Evolutionary conservation across 1,140 invertebrate genomes (phyloP).

Genomic region (Drosophila lacteicornis): DNA sequence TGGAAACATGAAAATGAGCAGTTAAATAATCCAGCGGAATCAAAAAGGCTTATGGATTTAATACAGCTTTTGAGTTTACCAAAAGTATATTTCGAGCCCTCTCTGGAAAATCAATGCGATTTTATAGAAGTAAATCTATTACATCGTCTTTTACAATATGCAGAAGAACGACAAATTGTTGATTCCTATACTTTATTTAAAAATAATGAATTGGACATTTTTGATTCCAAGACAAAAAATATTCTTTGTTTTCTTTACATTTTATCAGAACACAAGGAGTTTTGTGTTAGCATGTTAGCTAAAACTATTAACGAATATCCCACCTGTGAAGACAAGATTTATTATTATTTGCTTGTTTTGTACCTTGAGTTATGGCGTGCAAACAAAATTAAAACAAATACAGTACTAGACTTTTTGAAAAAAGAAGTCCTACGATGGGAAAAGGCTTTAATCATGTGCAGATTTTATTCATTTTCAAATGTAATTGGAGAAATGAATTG

Average conservation of each 20-base stretch:
- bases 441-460: slow-evolving; percentile 50
- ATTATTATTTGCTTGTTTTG: slow-evolving; percentile 49
- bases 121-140: slow-evolving; percentile 39
- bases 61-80: slow-evolving; percentile 20
- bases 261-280: slow-evolving; percentile 39
- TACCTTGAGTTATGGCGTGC: slow-evolving; percentile 53
- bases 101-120: background rate
- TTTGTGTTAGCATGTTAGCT: slow-evolving; percentile 32
- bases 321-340: slow-evolving; percentile 22
- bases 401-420: slow-evolving; percentile 40
- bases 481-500: slow-evolving; percentile 3
- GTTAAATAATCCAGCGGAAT: background rate
- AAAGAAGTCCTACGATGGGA: slow-evolving; percentile 27
- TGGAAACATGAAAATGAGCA: slow-evolving; percentile 18
- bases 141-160: slow-evolving; percentile 44
- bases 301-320: slow-evolving; percentile 23
- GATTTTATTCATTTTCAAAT: slow-evolving; percentile 35
- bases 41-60: slow-evolving; percentile 1
- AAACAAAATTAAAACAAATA: slow-evolving; percentile 20
- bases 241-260: slow-evolving; percentile 51
- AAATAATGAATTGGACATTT: slow-evolving; percentile 19
- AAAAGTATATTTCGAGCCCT: slow-evolving; percentile 17
- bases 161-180: slow-evolving; percentile 6
- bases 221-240: slow-evolving; percentile 28
- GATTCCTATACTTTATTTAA: slow-evolving; percentile 18